Percentiles rank a stretch among this genome's conserved stretches.
Conservation (phyloP, 1,140 invertebrate species). For the Ladona fulva region DNA sequence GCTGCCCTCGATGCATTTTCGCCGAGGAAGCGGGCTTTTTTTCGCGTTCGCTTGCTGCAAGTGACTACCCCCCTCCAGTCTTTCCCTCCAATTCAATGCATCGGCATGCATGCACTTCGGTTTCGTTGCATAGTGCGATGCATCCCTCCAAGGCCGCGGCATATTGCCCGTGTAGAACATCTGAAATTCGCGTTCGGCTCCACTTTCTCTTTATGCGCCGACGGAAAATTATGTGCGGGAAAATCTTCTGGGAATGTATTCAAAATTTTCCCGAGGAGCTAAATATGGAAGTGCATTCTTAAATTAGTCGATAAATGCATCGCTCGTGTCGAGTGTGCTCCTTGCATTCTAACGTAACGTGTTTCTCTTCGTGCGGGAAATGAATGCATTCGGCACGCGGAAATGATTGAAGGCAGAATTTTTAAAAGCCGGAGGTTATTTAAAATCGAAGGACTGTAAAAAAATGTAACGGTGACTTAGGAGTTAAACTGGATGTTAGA, state of each 20-base stretch:
- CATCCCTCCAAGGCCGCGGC: background rate
- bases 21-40: background rate
- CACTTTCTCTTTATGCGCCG: slow-evolving; percentile 21
- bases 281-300: background rate
- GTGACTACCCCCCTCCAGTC: background rate
- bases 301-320: slow-evolving; percentile 13
- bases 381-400: background rate
- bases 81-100: background rate
- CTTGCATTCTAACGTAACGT: background rate
- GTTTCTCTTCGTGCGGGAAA: background rate
- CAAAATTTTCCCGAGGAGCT: background rate
- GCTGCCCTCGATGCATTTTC: slow-evolving; percentile 14
- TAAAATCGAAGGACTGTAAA: no score
- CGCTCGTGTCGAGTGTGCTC: slow-evolving; percentile 17
- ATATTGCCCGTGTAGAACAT: slow-evolving; percentile 1
- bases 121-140: slow-evolving; percentile 8
- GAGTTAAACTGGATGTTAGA: no score
- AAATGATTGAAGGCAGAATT: background rate
- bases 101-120: slow-evolving; percentile 6
- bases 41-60: background rate
- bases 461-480: no score
- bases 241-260: background rate
- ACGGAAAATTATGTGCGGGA: slow-evolving; percentile 24
- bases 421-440: no score
- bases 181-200: background rate